These are phyloP conservation scores for Vanacampus margaritifer DNA, from an alignment of 2,113 vertebrate species.

Conservation along the genomic window DNA sequence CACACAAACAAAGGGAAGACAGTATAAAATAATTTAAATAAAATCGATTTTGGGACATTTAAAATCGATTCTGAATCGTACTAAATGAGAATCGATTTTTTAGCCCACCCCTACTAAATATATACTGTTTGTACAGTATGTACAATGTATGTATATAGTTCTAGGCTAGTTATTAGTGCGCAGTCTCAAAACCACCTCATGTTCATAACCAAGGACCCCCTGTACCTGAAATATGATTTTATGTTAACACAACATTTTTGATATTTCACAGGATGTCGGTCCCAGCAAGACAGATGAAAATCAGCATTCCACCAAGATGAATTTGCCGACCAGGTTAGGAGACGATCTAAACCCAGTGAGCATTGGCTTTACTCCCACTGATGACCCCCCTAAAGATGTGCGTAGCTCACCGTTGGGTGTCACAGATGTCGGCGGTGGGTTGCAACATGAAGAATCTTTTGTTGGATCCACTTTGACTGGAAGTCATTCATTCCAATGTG, in stretches of 20 bases:
- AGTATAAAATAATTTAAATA: too few species aligned
- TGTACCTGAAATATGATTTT: neutral
- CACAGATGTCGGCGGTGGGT: slow-evolving; percentile 36
- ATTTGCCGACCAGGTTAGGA: slow-evolving; percentile 7
- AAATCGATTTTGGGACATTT: too few species aligned
- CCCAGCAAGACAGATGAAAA: slow-evolving; percentile 7
- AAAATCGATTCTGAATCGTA: too few species aligned
- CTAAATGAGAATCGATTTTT: too few species aligned
- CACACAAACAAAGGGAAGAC: too few species aligned
- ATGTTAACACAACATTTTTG: neutral
- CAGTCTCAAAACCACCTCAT: neutral
- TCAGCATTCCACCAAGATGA: slow-evolving; percentile 2
- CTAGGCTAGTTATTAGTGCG: neutral
- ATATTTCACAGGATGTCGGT: slow-evolving; percentile 23
- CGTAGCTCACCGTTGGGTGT: slow-evolving; percentile 18
- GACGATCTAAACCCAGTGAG: slow-evolving; percentile 15
- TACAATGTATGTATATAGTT: too few species aligned
- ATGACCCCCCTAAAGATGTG: slow-evolving; percentile 28
- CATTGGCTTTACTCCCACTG: slow-evolving; percentile 9
- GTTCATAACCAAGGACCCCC: neutral
- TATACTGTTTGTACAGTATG: too few species aligned
- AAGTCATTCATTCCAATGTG: slow-evolving; percentile 27
- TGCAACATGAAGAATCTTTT: neutral
- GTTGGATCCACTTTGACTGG: slow-evolving; percentile 3
- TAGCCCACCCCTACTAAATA: too few species aligned